Evolutionary conservation across 1,140 invertebrate genomes (phyloP).

Genomic region (Nilaparvata lugens): DNA sequence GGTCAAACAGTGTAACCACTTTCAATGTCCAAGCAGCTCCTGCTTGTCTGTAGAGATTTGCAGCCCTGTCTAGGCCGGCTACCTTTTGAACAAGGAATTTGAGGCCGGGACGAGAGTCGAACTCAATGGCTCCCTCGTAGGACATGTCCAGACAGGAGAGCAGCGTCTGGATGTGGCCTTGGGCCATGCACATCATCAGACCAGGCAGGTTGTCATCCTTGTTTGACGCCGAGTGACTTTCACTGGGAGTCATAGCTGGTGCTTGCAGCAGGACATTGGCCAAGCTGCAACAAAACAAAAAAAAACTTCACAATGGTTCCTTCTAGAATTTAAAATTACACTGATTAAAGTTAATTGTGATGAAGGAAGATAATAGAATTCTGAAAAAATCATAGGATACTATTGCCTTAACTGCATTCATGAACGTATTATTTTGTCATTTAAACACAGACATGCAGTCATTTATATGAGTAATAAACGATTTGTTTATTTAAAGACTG

Average conservation of each 20-base stretch:
- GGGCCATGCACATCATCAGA: slow-evolving; percentile 37
- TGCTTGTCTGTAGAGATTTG: slow-evolving; percentile 88
- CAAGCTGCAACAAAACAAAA: slow-evolving; percentile 30
- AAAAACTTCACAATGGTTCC: not conserved
- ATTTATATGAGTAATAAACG: too few species aligned
- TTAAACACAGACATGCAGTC: too few species aligned
- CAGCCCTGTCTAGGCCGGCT: slow-evolving; percentile 72
- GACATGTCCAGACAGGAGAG: slow-evolving; percentile 72
- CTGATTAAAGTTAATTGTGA: too few species aligned
- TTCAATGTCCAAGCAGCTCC: slow-evolving; percentile 84
- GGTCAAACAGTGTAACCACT: slow-evolving; percentile 75
- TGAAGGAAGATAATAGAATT: too few species aligned
- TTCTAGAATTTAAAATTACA: too few species aligned
- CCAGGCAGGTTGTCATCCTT: slow-evolving; percentile 31
- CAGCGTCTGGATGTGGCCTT: slow-evolving; percentile 41
- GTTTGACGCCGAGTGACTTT: slow-evolving; percentile 3
- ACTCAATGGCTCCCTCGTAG: slow-evolving; percentile 68
- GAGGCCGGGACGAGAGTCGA: slow-evolving; percentile 78
- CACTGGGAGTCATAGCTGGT: slow-evolving; percentile 22
- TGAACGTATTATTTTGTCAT: too few species aligned
- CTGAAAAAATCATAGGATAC: too few species aligned
- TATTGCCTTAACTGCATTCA: too few species aligned
- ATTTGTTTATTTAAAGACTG: too few species aligned
- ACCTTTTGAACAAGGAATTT: slow-evolving; percentile 93
- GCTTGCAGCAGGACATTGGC: slow-evolving; percentile 36